These are phyloP conservation scores for Drosophila infuscata DNA, from an alignment of 2,888 invertebrate genomes.

Conservation along the genomic window DNA sequence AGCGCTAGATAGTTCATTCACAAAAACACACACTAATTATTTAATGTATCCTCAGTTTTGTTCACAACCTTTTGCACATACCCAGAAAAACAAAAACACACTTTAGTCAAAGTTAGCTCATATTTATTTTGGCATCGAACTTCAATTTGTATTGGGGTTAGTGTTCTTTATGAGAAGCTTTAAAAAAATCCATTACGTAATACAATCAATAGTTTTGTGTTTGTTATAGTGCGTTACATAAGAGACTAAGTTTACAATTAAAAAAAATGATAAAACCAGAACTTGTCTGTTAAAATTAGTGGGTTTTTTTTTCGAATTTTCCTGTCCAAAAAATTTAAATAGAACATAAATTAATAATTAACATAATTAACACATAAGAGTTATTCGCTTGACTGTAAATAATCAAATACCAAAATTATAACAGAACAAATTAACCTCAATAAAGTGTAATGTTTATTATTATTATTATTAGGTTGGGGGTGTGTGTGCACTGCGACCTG, in stretches of 20 bases:
- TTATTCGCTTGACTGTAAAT: conserved; percentile 51
- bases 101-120: background rate
- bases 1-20: conserved; percentile 30
- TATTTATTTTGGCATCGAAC: background rate
- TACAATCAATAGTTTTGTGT: background rate
- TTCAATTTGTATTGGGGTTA: background rate
- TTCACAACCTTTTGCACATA: background rate
- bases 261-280: background rate
- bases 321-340: background rate
- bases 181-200: background rate
- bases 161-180: background rate
- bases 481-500: no score
- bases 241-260: background rate
- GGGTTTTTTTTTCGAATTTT: background rate
- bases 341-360: conserved; percentile 4
- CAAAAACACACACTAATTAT: conserved; percentile 1
- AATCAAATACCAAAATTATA: conserved; percentile 44
- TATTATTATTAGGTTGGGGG: no score
- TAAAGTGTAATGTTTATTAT: conserved; percentile 53
- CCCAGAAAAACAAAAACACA: background rate
- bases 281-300: background rate
- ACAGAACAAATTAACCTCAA: conserved; percentile 48
- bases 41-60: background rate
- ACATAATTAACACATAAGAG: conserved; percentile 11
- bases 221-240: background rate